phyloP scores from a whole-genome alignment of 2,888 invertebrate genomes.

The Metallyticus violacea region DNA sequence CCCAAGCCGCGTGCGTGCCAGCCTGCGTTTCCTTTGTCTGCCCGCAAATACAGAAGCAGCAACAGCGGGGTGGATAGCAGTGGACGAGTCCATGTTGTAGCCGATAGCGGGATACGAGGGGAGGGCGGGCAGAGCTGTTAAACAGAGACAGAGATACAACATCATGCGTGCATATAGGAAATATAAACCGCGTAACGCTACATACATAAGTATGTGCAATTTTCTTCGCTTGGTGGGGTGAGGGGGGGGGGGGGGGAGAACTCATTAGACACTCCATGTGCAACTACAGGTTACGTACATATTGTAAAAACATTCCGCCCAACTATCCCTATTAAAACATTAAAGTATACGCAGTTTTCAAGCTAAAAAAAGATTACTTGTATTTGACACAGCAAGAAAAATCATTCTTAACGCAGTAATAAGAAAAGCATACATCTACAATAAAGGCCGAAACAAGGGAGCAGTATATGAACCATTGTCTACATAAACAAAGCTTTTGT shows the following conservation, averaged over 20 bases:
- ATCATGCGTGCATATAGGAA: conserved; percentile 36
- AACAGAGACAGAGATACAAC: conserved; percentile 1
- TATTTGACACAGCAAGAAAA: no score
- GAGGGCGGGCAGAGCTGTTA: conserved; percentile 26
- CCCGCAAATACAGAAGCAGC: conserved; percentile 12
- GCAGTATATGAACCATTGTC: no score
- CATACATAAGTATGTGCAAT: conserved; percentile 37
- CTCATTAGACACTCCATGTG: not conserved
- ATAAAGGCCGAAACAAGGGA: no score
- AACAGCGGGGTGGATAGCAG: conserved; percentile 35
- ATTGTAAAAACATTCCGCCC: no score
- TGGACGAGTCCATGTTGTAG: conserved; percentile 10
- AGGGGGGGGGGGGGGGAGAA: conserved; percentile 46
- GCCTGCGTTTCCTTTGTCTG: conserved; percentile 21
- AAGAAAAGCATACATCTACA: no score
- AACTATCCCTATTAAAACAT: no score
- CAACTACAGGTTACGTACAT: not conserved
- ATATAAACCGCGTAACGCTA: conserved; percentile 23
- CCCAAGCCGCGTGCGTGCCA: conserved; percentile 12
- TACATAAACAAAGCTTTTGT: no score
- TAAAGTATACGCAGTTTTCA: no score
- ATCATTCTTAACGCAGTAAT: no score
- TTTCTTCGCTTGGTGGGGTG: conserved; percentile 39
- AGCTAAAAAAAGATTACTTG: no score
- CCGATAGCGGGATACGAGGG: conserved; percentile 16